Percentiles rank a stretch among this genome's conserved stretches.
Evolutionary conservation across 2,888 invertebrate species (phyloP).

Genomic region (Temnothorax rugatulus): DNA sequence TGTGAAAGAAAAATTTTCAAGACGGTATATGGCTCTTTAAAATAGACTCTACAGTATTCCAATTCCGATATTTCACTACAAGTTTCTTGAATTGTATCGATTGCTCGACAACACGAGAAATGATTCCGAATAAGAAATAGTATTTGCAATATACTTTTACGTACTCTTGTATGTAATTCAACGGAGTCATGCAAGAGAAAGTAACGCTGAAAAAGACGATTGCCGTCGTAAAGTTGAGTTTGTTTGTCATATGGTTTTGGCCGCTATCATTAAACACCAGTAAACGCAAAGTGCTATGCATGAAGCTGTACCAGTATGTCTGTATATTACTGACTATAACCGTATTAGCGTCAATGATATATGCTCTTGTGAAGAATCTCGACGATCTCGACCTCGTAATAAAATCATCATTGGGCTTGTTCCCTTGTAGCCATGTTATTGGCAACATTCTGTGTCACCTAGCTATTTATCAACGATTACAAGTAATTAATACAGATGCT

Average conservation of each 20-base stretch:
- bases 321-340: neutral
- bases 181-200: neutral
- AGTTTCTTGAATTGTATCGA: neutral
- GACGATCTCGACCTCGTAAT: neutral
- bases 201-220: slow-evolving; percentile 17
- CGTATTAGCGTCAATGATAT: slow-evolving; percentile 8
- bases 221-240: slow-evolving; percentile 26
- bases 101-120: neutral
- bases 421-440: slow-evolving; percentile 24
- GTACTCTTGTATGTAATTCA: neutral
- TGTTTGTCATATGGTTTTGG: slow-evolving; percentile 45
- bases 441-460: slow-evolving; percentile 30
- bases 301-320: slow-evolving; percentile 33
- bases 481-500: slow-evolving; percentile 25
- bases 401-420: slow-evolving; percentile 19
- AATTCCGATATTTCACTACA: neutral
- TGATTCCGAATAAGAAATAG: neutral
- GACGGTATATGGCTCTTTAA: neutral
- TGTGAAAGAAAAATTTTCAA: slow-evolving; percentile 2
- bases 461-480: slow-evolving; percentile 26
- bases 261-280: neutral
- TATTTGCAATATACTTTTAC: neutral
- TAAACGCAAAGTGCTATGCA: slow-evolving; percentile 18
- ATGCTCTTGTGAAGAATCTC: slow-evolving; percentile 2
- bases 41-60: neutral